Base-by-base conservation (phyloP, 2,113 vertebrate genomes). In the Artemisiospiza belli region DNA sequence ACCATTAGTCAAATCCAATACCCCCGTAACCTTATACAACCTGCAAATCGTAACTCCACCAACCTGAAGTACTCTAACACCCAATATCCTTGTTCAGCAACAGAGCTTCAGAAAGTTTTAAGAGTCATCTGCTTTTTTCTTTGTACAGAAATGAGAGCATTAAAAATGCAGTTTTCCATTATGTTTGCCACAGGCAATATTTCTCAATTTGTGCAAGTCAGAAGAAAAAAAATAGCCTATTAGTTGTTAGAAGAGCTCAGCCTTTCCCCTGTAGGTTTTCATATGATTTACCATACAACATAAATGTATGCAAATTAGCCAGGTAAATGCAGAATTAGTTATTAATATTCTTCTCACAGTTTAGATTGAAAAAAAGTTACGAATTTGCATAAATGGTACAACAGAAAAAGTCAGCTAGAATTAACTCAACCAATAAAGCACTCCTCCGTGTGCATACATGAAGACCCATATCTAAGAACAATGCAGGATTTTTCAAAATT, bases 361-460 rank as follows among this genome's bases (percentile, higher is more conserved):
- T 94, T 92, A 97, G 75, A 95, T 15, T 94, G 97, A 54, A 97
- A 95, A 92, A 92, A 96, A 97, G 41, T 84, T 92, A 91, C 83
- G 91, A 82, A 98, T 98, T 97, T 98, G 97, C 98, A 98, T 94
- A 97, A 92, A 94, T 0, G 23, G 61, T 86, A 96, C 72, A 92
- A 95, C 90, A 97, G 97, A 97, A 98, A 98, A 97, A 97, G 93
- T 97, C 95, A 96, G 90, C 95, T 97, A 96, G 94, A 98, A 98
- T 92, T 97, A 98, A 98, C 98, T 96, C 96, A 98, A 97, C 98
- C 97, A 97, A 97, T 97, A 98, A 97, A 97, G 90, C 59, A 67
- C 31, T 89, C 37, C 46, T 91, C 94, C 81, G 28, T 89, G 73
- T 83, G 31, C 54, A 77, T 64, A 79, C 44, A 57, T 27, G 28